Evolutionary conservation across 2,888 invertebrate species (phyloP), one percentile per base, ranked within the genome.

Genomic region (Nasonovia ribisnigri): DNA sequence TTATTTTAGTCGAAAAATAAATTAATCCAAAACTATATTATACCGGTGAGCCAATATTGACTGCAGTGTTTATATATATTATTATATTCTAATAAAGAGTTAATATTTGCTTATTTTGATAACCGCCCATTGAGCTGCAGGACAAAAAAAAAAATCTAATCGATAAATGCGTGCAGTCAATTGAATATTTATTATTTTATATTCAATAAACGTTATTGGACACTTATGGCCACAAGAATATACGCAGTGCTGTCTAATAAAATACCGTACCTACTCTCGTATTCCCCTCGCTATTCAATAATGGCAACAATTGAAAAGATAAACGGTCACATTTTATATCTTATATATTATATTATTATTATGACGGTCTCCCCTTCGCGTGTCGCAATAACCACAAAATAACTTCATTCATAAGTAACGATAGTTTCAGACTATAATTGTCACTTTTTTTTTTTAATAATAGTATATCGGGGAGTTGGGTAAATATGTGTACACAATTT

Each of bases 231-330:
- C 92, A 48, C 92, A 92, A 87, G 46, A 60, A 60, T 92, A 92
- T 86, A 91, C 20, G 54, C 13, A 13, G 29, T 10, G 87, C 60
- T 87, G 84, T 88, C 88, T 88, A 88, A 92, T 92, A 92, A 88
- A 88, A 60, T 88, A 93, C n/a, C 11, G 43, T 54, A 8, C 43
- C 60, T 93, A 86, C 92, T 46, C 26, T 51, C 43, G 46, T 84
- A 36, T 42, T 92, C 88, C 90, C 84, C 84, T 84, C 57, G 77
- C n/a, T 36, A 0, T 43, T 42, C n/a, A 46, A 87, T 86, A 92
- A 57, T 46, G 86, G 84, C 89, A 46, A 84, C 89, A 89, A 90
- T 93, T 90, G 89, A 90, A 93, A 93, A 90, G 86, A 93, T 93
- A 67, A 90, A 93, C 86, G 60, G 89, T 57, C 90, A 60, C 84